Percentiles rank a stretch among this genome's conserved stretches.
Conservation (phyloP, 1,140 invertebrate species). For the Drosophila kohkoa region DNA sequence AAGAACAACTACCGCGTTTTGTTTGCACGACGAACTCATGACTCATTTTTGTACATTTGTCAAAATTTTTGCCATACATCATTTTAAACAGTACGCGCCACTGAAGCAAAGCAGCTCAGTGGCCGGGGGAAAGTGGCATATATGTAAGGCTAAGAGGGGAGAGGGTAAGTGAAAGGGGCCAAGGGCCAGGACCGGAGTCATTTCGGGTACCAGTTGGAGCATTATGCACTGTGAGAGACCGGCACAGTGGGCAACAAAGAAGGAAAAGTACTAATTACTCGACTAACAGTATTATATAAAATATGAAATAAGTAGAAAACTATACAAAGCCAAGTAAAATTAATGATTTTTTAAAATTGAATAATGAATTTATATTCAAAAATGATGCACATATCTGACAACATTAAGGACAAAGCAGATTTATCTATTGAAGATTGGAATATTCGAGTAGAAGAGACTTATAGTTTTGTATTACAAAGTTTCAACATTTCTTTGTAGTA, state of each 20-base stretch:
- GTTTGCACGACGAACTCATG: slow-evolving; percentile 79
- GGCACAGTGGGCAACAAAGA: slow-evolving; percentile 19
- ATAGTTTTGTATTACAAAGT: no score
- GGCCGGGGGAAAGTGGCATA: slow-evolving; percentile 10
- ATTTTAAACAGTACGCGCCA: slow-evolving; percentile 74
- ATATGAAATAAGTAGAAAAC: no score
- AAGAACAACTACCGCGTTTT: slow-evolving; percentile 60
- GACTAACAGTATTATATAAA: neutral
- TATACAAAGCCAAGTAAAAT: no score
- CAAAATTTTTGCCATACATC: slow-evolving; percentile 83
- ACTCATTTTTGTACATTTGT: slow-evolving; percentile 84
- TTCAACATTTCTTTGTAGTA: no score
- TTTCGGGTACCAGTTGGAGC: slow-evolving; percentile 33
- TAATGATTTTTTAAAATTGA: no score
- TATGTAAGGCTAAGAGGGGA: neutral
- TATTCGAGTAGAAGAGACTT: no score
- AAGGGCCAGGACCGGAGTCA: slow-evolving; percentile 28
- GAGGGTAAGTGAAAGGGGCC: slow-evolving; percentile 11
- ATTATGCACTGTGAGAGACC: slow-evolving; percentile 25
- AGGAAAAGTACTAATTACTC: neutral
- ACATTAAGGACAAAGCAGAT: no score
- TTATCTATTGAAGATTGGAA: no score
- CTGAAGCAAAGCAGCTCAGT: slow-evolving; percentile 13
- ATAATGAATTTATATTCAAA: no score
- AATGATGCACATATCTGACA: no score